phyloP scores from a whole-genome alignment of 2,113 vertebrate species.

The Xyliphius kryptos region DNA sequence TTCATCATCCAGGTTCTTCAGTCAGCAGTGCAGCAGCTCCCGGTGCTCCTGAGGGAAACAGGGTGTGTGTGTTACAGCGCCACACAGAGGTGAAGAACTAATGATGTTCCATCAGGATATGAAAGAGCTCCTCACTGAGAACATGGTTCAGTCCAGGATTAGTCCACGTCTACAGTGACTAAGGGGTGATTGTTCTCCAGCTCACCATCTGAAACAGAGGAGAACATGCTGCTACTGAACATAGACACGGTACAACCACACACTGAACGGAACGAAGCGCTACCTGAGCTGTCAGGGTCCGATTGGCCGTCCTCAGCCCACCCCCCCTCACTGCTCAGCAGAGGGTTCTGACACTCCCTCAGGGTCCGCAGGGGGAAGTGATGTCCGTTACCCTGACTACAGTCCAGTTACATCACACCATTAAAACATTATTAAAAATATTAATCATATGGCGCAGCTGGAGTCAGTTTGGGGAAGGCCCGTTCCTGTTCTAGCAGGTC shows the following conservation, averaged over 20 bases:
- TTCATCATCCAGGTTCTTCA: background rate
- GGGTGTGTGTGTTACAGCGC: background rate
- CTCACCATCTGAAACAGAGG: conserved; percentile 53
- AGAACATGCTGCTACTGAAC: conserved; percentile 8
- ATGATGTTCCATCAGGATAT: no score
- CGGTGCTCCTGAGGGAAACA: background rate
- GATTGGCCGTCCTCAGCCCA: conserved; percentile 79
- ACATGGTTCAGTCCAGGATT: conserved; percentile 24
- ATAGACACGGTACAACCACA: background rate
- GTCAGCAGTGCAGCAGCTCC: background rate
- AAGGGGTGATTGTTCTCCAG: conserved; percentile 51
- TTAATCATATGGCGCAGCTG: no score
- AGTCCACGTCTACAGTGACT: conserved; percentile 64
- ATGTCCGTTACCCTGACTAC: conserved; percentile 90
- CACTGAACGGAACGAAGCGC: background rate
- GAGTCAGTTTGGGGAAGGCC: no score
- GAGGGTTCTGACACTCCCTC: conserved; percentile 78
- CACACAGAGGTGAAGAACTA: no score
- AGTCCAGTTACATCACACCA: no score
- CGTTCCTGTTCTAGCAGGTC: no score
- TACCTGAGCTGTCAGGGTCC: conserved; percentile 78
- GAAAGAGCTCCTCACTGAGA: background rate
- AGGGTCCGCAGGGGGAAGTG: conserved; percentile 80
- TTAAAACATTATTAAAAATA: background rate
- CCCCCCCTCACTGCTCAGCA: conserved; percentile 79